These are phyloP conservation scores for Sphaerodactylus townsendi DNA, from an alignment of 2,113 vertebrate genomes.

Conservation along the genomic window DNA sequence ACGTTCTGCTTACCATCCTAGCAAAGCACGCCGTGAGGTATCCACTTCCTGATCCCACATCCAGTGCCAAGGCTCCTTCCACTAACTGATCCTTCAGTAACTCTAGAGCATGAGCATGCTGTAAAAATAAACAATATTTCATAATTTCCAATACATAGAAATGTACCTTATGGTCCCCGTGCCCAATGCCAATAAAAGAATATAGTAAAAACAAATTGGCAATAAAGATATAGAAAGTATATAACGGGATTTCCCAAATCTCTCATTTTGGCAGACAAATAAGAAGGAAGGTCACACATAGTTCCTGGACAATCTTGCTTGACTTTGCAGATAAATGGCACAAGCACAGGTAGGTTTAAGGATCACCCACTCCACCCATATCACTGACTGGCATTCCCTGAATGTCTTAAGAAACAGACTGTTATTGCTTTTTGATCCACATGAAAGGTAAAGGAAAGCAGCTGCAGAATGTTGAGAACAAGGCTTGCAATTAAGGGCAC, in stretches of 20 bases:
- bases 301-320: background rate
- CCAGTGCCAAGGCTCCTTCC: constrained; percentile 84
- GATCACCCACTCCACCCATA: background rate
- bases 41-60: constrained; percentile 92
- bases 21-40: constrained; percentile 91
- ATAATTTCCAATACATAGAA: accelerated
- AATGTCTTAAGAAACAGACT: background rate
- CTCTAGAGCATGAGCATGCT: constrained; percentile 90
- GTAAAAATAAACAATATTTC: constrained; percentile 3
- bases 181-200: background rate
- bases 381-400: too few species aligned
- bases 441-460: background rate
- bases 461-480: background rate
- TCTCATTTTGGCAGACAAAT: background rate
- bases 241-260: background rate
- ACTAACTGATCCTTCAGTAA: constrained; percentile 84
- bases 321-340: background rate
- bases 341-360: background rate
- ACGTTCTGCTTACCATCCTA: constrained; percentile 81
- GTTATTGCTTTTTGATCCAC: background rate
- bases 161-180: background rate
- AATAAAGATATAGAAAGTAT: background rate
- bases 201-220: background rate
- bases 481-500: too few species aligned
- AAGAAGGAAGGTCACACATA: background rate